Evolutionary conservation across 2,113 vertebrate species (phyloP).

Genomic region (Eonycteris spelaea): DNA sequence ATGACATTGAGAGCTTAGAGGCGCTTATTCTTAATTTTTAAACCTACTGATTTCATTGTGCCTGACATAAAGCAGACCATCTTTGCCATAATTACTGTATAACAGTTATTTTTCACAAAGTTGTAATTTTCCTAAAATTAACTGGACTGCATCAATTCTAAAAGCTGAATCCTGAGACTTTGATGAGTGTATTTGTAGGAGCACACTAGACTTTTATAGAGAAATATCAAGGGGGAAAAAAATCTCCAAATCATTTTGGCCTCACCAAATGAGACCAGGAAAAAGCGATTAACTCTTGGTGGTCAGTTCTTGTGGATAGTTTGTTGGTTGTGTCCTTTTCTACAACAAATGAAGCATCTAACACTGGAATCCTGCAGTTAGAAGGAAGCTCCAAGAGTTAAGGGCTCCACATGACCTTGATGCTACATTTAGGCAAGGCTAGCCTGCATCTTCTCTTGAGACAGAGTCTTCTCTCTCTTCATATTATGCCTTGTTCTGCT

Average conservation of each 20-base stretch:
- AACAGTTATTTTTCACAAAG: conserved; percentile 80
- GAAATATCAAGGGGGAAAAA: conserved; percentile 62
- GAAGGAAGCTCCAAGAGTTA: not conserved
- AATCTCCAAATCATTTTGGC: conserved; percentile 65
- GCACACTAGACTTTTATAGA: conserved; percentile 74
- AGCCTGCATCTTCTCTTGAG: not conserved
- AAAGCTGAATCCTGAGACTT: conserved; percentile 81
- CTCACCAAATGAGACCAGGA: conserved; percentile 62
- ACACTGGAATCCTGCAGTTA: not conserved
- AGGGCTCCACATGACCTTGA: not conserved
- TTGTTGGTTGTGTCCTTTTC: not conserved
- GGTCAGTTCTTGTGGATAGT: conserved; percentile 25
- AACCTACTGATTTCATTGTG: conserved; percentile 81
- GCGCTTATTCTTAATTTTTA: conserved; percentile 82
- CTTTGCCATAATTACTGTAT: conserved; percentile 81
- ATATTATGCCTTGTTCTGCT: not conserved
- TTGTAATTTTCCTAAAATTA: conserved; percentile 86
- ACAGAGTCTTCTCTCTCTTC: not conserved
- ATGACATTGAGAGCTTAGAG: conserved; percentile 74
- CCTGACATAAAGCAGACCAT: conserved; percentile 82
- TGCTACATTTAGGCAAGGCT: not conserved
- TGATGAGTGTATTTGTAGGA: conserved; percentile 74
- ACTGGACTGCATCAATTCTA: conserved; percentile 83
- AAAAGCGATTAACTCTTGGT: conserved; percentile 59
- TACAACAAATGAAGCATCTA: not conserved